phyloP scores from a whole-genome alignment of 2,113 vertebrate species.

The Poecilia latipinna region DNA sequence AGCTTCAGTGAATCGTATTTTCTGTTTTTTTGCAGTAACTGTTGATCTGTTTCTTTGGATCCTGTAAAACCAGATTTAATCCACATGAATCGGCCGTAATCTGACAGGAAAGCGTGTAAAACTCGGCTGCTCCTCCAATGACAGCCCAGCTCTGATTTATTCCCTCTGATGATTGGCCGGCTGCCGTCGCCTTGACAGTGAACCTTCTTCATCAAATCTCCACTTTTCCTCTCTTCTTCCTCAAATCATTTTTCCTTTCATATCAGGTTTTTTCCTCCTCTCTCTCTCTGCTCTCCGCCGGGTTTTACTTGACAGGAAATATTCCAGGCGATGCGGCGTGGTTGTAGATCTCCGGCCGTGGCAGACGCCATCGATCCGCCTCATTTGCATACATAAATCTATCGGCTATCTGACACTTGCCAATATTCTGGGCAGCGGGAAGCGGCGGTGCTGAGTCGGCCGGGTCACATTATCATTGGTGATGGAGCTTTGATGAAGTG shows the following conservation, averaged over 20 bases:
- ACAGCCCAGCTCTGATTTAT: slow-evolving; percentile 48
- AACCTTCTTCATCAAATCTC: slow-evolving; percentile 63
- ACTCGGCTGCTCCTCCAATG: slow-evolving; percentile 41
- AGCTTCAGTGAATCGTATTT: background rate
- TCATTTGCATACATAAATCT: slow-evolving; percentile 84
- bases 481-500: slow-evolving; percentile 82
- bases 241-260: slow-evolving; percentile 72
- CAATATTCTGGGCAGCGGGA: slow-evolving; percentile 72
- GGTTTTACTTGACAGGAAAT: slow-evolving; percentile 73
- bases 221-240: slow-evolving; percentile 60
- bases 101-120: slow-evolving; percentile 9
- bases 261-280: slow-evolving; percentile 43
- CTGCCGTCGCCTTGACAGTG: slow-evolving; percentile 54
- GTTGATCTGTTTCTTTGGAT: no score
- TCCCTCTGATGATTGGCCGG: slow-evolving; percentile 57
- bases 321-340: slow-evolving; percentile 54
- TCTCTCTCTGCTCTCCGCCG: slow-evolving; percentile 32
- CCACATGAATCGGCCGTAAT: background rate
- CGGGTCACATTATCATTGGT: slow-evolving; percentile 76
- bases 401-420: slow-evolving; percentile 82
- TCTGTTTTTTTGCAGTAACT: no score
- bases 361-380: slow-evolving; percentile 68
- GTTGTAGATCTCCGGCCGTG: slow-evolving; percentile 69
- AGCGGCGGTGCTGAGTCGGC: slow-evolving; percentile 74
- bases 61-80: background rate